Evolutionary conservation across 1,140 invertebrate species (phyloP), one percentile per base, ranked within the genome.

Genomic region (Antheraea mylitta): DNA sequence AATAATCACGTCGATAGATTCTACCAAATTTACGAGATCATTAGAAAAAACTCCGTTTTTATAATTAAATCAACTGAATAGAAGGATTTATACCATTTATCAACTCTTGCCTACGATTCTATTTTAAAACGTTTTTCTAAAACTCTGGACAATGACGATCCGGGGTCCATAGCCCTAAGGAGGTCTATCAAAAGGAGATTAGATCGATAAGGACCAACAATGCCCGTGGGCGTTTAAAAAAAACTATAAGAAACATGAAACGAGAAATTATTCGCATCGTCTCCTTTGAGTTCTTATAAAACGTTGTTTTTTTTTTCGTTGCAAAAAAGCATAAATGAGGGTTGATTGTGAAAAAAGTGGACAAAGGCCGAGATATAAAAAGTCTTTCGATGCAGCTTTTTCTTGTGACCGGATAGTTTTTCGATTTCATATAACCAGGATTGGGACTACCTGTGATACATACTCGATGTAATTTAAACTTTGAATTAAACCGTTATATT

Each of bases 251-350:
- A 89, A 92, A 92, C 83, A 85, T 85, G 89, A 92, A 90, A 89
- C 90, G 86, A 80, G 80, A 87, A 91, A 92, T 92, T 91, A 92
- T 92, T 92, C 89, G 90, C 90, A 86, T 91, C 89, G 87, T 89
- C 86, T 91, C 87, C 83, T 90, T 89, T 88, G 79, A 90, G 82
- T 86, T 89, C 82, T 86, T 86, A 90, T 88, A 91, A 85, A 89
- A 89, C 81, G 80, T 83, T 83, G 38, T 42, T 42, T 42, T 42
- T 13, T 90, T 90, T 90, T 89, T 90, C 81, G 73, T 80, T 81
- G 85, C 85, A 91, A 91, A 91, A 91, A 92, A 90, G 72, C 76
- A 82, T 82, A 87, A 87, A 90, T 87, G 83, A 83, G 89, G 86
- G 86, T 87, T 73, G 75, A 74, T 71, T 76, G 72, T 75, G 72